These are phyloP conservation scores for Panthera leo DNA, from an alignment of 2,113 vertebrate species.

Conservation along the genomic window DNA sequence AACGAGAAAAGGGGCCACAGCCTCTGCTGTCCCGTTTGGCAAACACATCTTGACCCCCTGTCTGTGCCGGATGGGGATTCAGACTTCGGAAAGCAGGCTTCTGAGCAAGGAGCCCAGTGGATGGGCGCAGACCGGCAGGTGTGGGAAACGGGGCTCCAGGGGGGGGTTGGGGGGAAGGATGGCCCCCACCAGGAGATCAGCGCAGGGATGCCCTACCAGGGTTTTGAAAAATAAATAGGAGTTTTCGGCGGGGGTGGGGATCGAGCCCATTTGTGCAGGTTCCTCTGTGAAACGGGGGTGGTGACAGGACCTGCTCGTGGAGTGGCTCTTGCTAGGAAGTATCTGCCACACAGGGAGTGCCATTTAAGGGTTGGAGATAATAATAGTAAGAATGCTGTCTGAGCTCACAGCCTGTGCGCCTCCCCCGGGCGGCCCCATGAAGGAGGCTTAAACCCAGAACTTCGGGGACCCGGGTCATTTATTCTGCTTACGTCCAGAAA, in stretches of 20 bases:
- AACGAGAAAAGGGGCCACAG: background rate
- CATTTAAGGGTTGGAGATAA: background rate
- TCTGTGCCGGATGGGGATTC: background rate
- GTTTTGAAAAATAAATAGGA: background rate
- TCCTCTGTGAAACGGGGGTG: background rate
- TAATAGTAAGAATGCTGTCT: accelerated
- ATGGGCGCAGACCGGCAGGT: background rate
- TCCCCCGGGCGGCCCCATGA: background rate
- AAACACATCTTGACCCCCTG: background rate
- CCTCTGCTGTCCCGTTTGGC: background rate
- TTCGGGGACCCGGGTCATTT: background rate
- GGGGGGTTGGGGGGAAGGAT: too few relatives aligned
- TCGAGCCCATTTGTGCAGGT: background rate
- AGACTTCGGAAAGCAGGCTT: background rate
- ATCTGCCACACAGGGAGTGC: background rate
- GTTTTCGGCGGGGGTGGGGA: background rate
- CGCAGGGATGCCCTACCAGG: background rate
- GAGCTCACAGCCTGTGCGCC: background rate
- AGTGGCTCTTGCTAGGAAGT: background rate
- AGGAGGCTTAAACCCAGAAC: background rate
- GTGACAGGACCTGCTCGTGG: background rate
- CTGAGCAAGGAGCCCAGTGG: background rate
- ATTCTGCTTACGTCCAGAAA: background rate
- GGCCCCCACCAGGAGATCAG: background rate
- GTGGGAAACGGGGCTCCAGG: background rate